Percentiles rank a stretch among this genome's conserved stretches.
Evolutionary conservation across 2,888 invertebrate species (phyloP).

Genomic region (Trimorus sp.): DNA sequence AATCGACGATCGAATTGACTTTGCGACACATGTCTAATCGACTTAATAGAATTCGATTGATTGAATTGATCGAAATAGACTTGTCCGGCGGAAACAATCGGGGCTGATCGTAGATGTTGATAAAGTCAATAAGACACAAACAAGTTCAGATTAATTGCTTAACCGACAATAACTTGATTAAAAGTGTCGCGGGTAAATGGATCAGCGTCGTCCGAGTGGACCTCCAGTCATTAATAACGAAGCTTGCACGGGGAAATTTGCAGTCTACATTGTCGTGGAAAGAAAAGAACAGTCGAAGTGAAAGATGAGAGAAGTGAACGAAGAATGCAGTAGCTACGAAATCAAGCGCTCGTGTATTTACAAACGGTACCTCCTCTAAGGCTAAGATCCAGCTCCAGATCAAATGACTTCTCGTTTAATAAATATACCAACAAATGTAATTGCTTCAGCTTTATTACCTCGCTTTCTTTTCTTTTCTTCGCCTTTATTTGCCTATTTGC

Average conservation of each 20-base stretch:
- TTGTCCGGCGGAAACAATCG: not conserved
- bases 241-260: constrained; percentile 26
- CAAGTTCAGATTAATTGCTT: constrained; percentile 1
- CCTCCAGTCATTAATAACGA: constrained; percentile 31
- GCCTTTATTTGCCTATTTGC: constrained; percentile 22
- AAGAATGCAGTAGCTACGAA: constrained; percentile 36
- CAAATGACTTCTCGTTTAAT: constrained; percentile 65
- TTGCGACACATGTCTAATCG: not conserved
- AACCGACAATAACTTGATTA: constrained; percentile 13
- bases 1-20: not conserved
- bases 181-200: constrained; percentile 17
- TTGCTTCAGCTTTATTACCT: constrained; percentile 32
- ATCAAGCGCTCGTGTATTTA: constrained; percentile 49
- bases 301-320: constrained; percentile 45
- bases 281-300: constrained; percentile 41
- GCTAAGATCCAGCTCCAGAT: constrained; percentile 38
- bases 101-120: not conserved
- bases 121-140: not conserved
- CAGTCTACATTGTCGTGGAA: constrained; percentile 9
- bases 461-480: not conserved
- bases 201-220: constrained; percentile 7
- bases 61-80: not conserved
- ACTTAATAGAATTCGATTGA: not conserved
- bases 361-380: constrained; percentile 45
- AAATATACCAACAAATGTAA: constrained; percentile 70